A percentile compares a stretch with the other conserved stretches of the same genome.
phyloP scores from a whole-genome alignment of 2,888 invertebrate genomes.

The Diplolepis rosae region DNA sequence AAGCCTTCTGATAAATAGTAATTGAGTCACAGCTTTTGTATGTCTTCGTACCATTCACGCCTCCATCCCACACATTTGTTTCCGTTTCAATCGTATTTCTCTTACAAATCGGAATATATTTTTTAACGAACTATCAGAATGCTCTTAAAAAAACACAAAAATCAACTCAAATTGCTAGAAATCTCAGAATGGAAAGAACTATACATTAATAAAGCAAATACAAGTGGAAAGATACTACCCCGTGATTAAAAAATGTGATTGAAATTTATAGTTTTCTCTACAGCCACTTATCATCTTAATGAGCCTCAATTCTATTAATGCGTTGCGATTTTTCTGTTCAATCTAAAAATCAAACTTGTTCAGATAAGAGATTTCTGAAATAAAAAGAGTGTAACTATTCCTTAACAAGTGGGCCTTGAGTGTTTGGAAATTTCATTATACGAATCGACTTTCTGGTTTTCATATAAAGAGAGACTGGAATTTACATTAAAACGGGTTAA shows the following conservation, averaged over 20 bases:
- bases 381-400: neutral
- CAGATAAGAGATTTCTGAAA: neutral
- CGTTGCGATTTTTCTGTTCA: neutral
- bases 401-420: neutral
- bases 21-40: slow-evolving; percentile 48
- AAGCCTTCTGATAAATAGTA: slow-evolving; percentile 43
- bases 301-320: neutral
- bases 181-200: too few relatives aligned
- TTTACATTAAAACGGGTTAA: neutral
- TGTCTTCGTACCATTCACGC: slow-evolving; percentile 36
- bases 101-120: neutral
- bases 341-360: neutral
- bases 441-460: too few relatives aligned
- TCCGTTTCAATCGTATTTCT: neutral
- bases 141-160: neutral
- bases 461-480: neutral
- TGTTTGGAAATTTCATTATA: neutral
- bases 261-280: neutral
- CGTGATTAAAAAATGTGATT: too few relatives aligned
- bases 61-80: neutral
- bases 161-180: too few relatives aligned
- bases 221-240: too few relatives aligned
- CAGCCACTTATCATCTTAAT: neutral
- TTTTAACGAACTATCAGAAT: neutral
- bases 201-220: neutral